Conservation (phyloP, 2,888 invertebrate genomes). For the Pyrrhopygopsis socrates region DNA sequence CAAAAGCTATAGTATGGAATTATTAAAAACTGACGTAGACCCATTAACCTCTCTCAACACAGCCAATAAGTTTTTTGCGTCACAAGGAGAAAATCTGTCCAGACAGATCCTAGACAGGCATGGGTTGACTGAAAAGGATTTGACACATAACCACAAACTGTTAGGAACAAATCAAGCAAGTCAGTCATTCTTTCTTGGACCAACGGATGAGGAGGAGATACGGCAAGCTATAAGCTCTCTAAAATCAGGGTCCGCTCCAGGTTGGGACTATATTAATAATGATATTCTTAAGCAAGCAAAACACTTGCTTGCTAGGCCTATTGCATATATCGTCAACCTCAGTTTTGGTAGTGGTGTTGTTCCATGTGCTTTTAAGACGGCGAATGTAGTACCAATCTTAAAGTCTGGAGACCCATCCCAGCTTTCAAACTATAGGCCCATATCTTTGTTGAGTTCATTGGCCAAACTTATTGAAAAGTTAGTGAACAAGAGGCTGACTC, state of each 20-base stretch:
- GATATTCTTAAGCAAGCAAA: neutral
- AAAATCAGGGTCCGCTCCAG: neutral
- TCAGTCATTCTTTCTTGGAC: neutral
- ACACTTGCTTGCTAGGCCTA: neutral
- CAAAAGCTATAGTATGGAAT: neutral
- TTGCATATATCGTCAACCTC: neutral
- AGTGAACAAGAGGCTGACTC: conserved; percentile 39
- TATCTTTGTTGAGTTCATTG: conserved; percentile 17
- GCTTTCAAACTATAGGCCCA: neutral
- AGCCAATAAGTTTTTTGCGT: neutral
- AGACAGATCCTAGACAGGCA: neutral
- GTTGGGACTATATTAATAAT: neutral
- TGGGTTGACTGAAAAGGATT: neutral
- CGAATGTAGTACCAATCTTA: neutral
- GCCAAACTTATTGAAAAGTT: conserved; percentile 67
- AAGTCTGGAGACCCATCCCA: neutral
- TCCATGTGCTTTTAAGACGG: neutral
- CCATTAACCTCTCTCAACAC: neutral
- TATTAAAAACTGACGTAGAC: neutral
- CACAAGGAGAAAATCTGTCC: neutral
- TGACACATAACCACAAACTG: neutral
- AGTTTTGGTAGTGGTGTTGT: neutral
- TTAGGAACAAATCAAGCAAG: neutral
- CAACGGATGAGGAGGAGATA: neutral
- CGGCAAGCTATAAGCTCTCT: neutral